Evolutionary conservation across 2,797 vertebrate species (phyloP), one percentile per base, ranked within the genome.

Genomic region (Crypturellus tataupa): DNA sequence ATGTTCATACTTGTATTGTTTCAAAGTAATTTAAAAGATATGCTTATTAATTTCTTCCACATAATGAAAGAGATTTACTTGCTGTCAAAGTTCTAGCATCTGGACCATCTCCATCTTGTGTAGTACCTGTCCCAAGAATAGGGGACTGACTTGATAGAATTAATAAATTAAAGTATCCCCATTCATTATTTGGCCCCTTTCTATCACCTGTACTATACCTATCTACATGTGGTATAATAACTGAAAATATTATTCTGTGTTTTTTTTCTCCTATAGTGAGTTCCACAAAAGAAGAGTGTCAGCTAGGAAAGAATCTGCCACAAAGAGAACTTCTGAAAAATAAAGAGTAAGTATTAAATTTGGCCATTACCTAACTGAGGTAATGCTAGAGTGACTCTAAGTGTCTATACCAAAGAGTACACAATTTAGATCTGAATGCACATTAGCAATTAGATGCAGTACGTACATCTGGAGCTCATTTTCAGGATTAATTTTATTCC

Each of bases 271-370:
- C n/a, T 12, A 5, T 12, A 96, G 91, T 24, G 65, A 79, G 47
- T 33, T 80, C 23, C 75, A 73, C 76, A 78, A 87, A 95, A 49
- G 81, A 42, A 76, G 49, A 64, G 16, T 37, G 40, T 70, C 83
- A 92, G 18, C 71, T 79, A 40, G 71, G 47, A n/a, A 87, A 35
- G 59, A 88, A 21, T 60, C 33, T 44, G 46, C 55, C 56, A 67
- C 86, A 90, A 69, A 62, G 65, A 73, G 53, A 69, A 80, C 59
- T 89, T 10, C 31, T 92, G 78, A 80, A 90, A 37, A 60, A 65
- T 55, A 87, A 94, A n/a, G 7, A 46, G 72, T 96, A 73, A 92
- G 94, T 91, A 69, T 77, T 80, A 33, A 44, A 12, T 37, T 1
- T 6, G 79, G 12, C 7, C 5, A 25, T 21, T 63, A 17, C 17